These are phyloP conservation scores for Takifugu rubripes DNA, from an alignment of 2,797 vertebrate species.

Conservation along the genomic window DNA sequence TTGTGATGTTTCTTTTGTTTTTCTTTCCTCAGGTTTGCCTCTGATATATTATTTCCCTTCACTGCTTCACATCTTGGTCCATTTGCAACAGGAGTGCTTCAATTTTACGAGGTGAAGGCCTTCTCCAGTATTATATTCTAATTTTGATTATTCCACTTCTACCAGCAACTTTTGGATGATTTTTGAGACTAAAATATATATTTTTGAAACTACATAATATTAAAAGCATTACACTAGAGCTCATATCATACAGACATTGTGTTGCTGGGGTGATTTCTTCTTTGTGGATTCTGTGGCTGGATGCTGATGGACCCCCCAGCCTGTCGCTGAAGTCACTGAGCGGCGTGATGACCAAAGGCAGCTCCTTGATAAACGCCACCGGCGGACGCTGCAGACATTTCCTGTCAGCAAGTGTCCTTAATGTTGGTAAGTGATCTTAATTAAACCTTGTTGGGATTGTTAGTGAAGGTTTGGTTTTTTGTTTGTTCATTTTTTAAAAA, in stretches of 20 bases:
- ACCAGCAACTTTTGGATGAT: neutral
- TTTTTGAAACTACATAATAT: neutral
- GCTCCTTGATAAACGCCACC: slow-evolving; percentile 49
- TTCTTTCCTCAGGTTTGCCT: no score
- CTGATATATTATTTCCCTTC: no score
- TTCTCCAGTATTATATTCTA: neutral
- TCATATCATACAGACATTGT: neutral
- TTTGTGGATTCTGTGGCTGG: slow-evolving; percentile 47
- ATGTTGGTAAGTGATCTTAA: slow-evolving; percentile 58
- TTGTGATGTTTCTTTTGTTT: no score
- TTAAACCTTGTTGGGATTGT: neutral
- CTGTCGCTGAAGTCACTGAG: slow-evolving; percentile 50
- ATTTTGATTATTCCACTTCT: neutral
- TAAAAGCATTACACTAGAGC: neutral
- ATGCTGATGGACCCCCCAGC: slow-evolving; percentile 55
- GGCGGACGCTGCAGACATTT: slow-evolving; percentile 62
- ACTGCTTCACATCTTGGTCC: no score
- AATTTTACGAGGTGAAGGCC: neutral
- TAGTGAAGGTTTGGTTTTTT: neutral
- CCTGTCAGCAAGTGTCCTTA: slow-evolving; percentile 58
- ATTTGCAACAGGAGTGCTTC: neutral
- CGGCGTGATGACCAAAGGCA: slow-evolving; percentile 44
- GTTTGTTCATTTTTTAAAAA: neutral
- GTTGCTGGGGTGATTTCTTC: neutral
- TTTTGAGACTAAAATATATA: neutral